Percentiles rank a stretch among this genome's conserved stretches.
These are phyloP conservation scores for Albula goreensis DNA, from an alignment of 2,113 vertebrate species.

Conservation along the genomic window DNA sequence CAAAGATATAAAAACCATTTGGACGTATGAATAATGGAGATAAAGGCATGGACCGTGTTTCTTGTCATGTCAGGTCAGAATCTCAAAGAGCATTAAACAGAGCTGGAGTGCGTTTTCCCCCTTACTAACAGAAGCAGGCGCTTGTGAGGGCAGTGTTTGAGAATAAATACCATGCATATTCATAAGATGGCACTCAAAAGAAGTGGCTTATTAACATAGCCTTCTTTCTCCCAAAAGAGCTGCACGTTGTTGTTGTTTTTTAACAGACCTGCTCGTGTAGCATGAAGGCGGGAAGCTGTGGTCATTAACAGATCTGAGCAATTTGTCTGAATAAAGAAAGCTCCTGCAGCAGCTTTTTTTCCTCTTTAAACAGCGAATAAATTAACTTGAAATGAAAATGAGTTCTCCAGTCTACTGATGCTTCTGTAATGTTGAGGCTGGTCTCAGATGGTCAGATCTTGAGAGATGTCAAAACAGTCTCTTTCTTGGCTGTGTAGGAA, in stretches of 20 bases:
- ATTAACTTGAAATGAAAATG: neutral
- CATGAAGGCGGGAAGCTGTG: neutral
- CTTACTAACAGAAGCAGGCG: neutral
- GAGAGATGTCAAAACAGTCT: too few relatives aligned
- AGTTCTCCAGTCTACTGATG: too few relatives aligned
- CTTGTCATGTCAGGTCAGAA: neutral
- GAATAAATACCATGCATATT: neutral
- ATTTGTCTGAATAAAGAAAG: neutral
- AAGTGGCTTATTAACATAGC: neutral
- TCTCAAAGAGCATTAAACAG: neutral
- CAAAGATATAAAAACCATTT: neutral
- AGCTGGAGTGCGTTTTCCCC: neutral
- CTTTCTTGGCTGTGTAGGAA: too few relatives aligned
- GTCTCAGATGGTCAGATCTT: too few relatives aligned
- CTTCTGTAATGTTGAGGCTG: too few relatives aligned
- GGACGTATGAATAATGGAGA: neutral
- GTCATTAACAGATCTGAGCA: neutral
- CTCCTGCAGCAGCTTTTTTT: neutral
- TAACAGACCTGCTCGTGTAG: neutral
- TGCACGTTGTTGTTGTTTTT: neutral
- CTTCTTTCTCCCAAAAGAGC: neutral
- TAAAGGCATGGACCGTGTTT: constrained; percentile 13
- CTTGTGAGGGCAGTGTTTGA: neutral
- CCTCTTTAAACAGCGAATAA: neutral
- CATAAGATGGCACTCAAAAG: neutral